Conservation (phyloP, 2,113 vertebrate genomes). For the Macrotus californicus region DNA sequence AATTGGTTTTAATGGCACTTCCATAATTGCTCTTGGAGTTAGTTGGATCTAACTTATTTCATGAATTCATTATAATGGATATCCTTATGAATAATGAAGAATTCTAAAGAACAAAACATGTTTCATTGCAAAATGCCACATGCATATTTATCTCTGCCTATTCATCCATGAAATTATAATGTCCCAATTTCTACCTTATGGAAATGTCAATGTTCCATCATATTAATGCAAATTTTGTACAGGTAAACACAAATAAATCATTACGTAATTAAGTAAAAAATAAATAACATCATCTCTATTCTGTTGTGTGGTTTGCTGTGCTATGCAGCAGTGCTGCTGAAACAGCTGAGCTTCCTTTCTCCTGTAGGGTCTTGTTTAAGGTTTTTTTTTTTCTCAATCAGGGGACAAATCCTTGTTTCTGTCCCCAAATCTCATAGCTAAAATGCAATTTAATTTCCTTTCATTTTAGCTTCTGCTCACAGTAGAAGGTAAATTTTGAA, state of each 20-base stretch:
- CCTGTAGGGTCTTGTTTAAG: not conserved
- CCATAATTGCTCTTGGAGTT: not conserved
- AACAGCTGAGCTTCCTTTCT: not conserved
- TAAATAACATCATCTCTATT: not conserved
- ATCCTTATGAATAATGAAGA: not conserved
- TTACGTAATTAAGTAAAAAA: not conserved
- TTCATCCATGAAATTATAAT: not conserved
- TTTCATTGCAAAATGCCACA: not conserved
- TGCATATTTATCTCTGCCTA: not conserved
- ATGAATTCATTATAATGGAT: not conserved
- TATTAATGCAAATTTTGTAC: not conserved
- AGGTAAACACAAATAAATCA: not conserved
- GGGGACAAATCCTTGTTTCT: not conserved
- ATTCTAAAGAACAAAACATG: not conserved
- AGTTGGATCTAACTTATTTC: not conserved
- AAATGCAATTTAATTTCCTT: not conserved
- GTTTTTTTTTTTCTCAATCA: not conserved
- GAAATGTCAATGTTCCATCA: not conserved
- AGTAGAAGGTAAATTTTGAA: not conserved
- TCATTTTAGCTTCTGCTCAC: not conserved
- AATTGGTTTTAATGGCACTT: not conserved
- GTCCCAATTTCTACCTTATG: not conserved
- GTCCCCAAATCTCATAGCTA: not conserved
- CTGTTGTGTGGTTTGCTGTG: not conserved
- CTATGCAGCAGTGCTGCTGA: not conserved